Conservation (phyloP, 2,888 invertebrate genomes). For the Drosophila putrida region DNA sequence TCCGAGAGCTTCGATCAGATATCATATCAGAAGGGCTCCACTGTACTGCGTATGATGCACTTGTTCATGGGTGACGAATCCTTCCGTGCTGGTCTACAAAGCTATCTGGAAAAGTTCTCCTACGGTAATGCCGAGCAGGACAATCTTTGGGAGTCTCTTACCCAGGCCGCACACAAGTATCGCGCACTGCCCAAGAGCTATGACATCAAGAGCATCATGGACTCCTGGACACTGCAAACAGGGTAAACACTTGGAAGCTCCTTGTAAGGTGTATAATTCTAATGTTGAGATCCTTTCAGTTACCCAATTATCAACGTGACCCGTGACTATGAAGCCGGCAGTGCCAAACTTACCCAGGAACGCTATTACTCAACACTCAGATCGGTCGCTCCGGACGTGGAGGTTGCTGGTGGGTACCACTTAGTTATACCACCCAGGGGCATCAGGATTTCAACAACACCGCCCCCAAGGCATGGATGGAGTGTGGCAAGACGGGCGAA, state of each 20-base stretch:
- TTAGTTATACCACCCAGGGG: slow-evolving; percentile 87
- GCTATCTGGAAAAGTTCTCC: slow-evolving; percentile 88
- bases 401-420: slow-evolving; percentile 88
- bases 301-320: slow-evolving; percentile 91
- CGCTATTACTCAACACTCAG: slow-evolving; percentile 83
- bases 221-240: slow-evolving; percentile 94
- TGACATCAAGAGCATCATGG: slow-evolving; percentile 91
- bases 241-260: slow-evolving; percentile 85
- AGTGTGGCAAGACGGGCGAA: slow-evolving; percentile 80
- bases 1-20: slow-evolving; percentile 94
- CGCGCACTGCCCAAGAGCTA: slow-evolving; percentile 86
- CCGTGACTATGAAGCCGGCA: slow-evolving; percentile 87
- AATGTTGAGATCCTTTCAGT: slow-evolving; percentile 13
- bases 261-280: not conserved
- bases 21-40: slow-evolving; percentile 93
- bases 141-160: slow-evolving; percentile 93
- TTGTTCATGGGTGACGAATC: slow-evolving; percentile 92
- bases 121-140: slow-evolving; percentile 93
- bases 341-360: slow-evolving; percentile 88
- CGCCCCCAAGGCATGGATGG: slow-evolving; percentile 87
- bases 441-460: slow-evolving; percentile 86
- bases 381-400: slow-evolving; percentile 60
- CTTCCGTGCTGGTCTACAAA: slow-evolving; percentile 89
- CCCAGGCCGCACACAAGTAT: slow-evolving; percentile 86
- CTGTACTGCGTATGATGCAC: slow-evolving; percentile 96